Conservation (phyloP, 2,888 invertebrate genomes). For the Dolichomitus sp. region DNA sequence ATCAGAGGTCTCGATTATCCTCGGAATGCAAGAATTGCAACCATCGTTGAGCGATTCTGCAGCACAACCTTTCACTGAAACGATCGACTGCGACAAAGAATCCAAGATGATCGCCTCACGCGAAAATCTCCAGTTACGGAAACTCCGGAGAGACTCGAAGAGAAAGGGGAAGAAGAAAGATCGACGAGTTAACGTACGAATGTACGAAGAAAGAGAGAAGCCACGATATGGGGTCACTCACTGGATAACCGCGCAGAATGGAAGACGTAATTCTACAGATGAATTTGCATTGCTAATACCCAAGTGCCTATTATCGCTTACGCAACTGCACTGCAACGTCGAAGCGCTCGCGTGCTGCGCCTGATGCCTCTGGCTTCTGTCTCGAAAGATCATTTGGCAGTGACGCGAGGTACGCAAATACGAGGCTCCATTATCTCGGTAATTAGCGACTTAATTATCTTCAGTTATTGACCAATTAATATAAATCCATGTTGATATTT, state of each 20-base stretch:
- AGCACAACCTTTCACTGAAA: conserved; percentile 26
- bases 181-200: neutral
- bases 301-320: conserved; percentile 46
- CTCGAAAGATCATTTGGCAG: conserved; percentile 7
- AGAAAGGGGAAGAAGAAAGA: conserved; percentile 1
- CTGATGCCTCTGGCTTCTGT: conserved; percentile 9
- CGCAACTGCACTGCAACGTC: conserved; percentile 51
- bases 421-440: conserved; percentile 2
- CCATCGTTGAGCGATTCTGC: neutral
- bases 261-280: conserved; percentile 37
- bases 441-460: conserved; percentile 1
- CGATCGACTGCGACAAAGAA: conserved; percentile 26
- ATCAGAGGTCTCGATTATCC: conserved; percentile 60
- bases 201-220: neutral
- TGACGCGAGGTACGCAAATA: conserved; percentile 2
- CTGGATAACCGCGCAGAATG: conserved; percentile 31
- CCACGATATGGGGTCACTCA: conserved; percentile 47
- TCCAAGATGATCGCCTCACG: neutral
- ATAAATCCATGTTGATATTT: neutral
- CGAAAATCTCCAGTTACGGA: neutral
- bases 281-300: conserved; percentile 58
- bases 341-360: conserved; percentile 8
- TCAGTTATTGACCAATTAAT: neutral
- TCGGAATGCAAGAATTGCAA: conserved; percentile 41
- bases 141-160: neutral